phyloP scores from a whole-genome alignment of 2,113 vertebrate species.

The Atherinomorus stipes region DNA sequence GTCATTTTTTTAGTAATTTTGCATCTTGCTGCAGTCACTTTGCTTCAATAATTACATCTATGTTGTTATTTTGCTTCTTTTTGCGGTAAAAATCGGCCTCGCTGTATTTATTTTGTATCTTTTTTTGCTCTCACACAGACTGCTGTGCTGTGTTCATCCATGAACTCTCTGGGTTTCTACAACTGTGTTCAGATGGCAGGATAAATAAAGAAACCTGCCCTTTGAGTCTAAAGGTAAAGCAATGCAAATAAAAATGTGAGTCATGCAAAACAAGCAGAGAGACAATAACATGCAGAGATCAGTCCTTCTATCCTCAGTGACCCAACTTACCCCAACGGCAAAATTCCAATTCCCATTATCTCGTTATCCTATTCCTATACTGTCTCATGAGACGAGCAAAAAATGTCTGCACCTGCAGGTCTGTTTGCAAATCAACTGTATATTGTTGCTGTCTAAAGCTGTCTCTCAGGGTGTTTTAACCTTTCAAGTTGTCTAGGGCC shows the following conservation, averaged over 20 bases:
- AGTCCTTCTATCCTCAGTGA: conserved; percentile 3
- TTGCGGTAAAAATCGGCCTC: not conserved
- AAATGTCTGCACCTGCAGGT: conserved; percentile 41
- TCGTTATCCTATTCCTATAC: conserved; percentile 19
- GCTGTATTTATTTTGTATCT: not conserved
- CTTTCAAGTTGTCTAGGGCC: conserved; percentile 61
- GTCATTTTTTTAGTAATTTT: too few species aligned
- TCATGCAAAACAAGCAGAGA: not conserved
- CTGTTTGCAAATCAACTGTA: conserved; percentile 36
- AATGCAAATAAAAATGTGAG: not conserved
- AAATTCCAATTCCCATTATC: not conserved
- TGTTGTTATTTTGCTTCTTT: not conserved
- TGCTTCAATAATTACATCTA: not conserved
- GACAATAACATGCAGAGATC: not conserved
- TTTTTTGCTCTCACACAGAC: not conserved
- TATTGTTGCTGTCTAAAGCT: conserved; percentile 30
- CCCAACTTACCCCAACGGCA: conserved; percentile 1
- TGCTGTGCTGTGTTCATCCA: not conserved
- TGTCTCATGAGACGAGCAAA: conserved; percentile 34
- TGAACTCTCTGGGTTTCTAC: not conserved
- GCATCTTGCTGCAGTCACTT: not conserved
- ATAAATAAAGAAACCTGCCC: not conserved
- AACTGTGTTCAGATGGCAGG: not conserved
- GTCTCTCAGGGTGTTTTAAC: conserved; percentile 57
- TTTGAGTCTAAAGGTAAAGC: not conserved